These are phyloP conservation scores for Lophius piscatorius DNA, from an alignment of 2,113 vertebrate species.

Conservation along the genomic window DNA sequence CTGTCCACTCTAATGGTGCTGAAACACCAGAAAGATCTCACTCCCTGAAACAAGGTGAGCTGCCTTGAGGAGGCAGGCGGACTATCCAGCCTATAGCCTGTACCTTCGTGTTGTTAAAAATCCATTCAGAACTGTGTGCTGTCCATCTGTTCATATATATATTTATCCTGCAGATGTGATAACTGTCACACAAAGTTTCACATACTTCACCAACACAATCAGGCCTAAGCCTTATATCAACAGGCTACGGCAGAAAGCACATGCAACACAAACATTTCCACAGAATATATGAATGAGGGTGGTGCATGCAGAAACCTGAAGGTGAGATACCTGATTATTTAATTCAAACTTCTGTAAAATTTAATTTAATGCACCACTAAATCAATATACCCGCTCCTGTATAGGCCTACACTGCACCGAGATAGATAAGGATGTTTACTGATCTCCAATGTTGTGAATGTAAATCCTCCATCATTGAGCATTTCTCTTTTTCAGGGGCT, in stretches of 20 bases:
- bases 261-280: neutral
- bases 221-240: conserved; percentile 1
- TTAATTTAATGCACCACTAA: conserved; percentile 1
- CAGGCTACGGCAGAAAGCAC: neutral
- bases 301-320: conserved; percentile 11
- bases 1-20: conserved; percentile 85
- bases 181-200: conserved; percentile 59
- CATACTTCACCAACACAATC: conserved; percentile 27
- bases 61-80: neutral
- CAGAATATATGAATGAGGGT: neutral
- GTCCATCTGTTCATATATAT: neutral
- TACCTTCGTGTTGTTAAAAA: no score
- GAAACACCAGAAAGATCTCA: conserved; percentile 70
- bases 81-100: neutral
- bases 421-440: conserved; percentile 11
- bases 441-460: conserved; percentile 38
- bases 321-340: neutral
- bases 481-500: conserved; percentile 9
- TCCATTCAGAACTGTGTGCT: no score
- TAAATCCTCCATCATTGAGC: conserved; percentile 31
- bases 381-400: no score
- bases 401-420: neutral
- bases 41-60: conserved; percentile 28
- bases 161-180: conserved; percentile 29
- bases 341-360: conserved; percentile 27